phyloP scores from a whole-genome alignment of 2,888 invertebrate species.

The Drymonia ruficornis region DNA sequence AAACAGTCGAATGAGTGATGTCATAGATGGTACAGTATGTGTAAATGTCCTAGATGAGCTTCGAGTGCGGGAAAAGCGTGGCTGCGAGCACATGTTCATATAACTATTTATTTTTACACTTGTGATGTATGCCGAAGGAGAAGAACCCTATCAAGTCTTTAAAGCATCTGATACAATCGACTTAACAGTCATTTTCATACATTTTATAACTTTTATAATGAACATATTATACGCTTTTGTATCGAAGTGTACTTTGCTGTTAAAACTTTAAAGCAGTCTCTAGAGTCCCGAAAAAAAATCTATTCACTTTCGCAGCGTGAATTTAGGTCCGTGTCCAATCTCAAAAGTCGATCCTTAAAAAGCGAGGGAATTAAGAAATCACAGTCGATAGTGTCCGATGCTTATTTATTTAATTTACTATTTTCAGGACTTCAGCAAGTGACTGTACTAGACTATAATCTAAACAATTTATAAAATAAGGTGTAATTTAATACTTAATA shows the following conservation, averaged over 20 bases:
- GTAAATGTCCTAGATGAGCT: constrained; percentile 38
- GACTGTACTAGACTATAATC: constrained; percentile 29
- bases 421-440: constrained; percentile 31
- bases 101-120: constrained; percentile 42
- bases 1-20: constrained; percentile 18
- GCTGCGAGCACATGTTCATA: constrained; percentile 38
- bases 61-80: constrained; percentile 20
- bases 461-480: constrained; percentile 36
- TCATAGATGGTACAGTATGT: constrained; percentile 30
- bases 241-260: not conserved
- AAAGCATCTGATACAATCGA: constrained; percentile 30
- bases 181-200: constrained; percentile 13
- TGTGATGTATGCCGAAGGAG: constrained; percentile 31
- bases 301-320: not conserved
- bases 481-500: constrained; percentile 32
- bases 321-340: not conserved
- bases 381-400: constrained; percentile 28
- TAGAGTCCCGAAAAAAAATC: no score
- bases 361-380: no score
- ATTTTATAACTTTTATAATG: constrained; percentile 37
- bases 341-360: no score
- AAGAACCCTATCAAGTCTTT: constrained; percentile 28
- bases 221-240: constrained; percentile 20
- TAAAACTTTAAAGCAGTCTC: no score
- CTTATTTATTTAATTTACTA: constrained; percentile 13